phyloP scores from a whole-genome alignment of 1,140 invertebrate genomes.

The Dolichoris vasculosae region DNA sequence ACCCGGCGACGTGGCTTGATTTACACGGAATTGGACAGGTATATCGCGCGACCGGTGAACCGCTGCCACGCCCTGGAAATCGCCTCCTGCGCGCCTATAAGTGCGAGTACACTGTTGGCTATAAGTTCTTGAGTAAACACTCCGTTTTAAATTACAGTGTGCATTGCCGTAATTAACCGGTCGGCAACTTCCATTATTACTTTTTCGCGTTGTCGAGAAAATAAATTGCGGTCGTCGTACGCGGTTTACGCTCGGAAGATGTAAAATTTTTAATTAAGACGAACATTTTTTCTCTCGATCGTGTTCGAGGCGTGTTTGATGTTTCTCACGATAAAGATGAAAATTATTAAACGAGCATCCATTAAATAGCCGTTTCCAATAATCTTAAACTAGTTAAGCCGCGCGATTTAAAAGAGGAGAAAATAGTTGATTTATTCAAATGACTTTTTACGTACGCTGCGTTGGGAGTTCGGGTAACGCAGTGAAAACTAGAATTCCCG shows the following conservation, averaged over 20 bases:
- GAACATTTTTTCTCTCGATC: neutral
- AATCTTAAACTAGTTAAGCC: neutral
- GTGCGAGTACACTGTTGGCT: constrained; percentile 10
- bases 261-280: neutral
- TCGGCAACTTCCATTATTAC: constrained; percentile 3
- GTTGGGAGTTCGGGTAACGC: neutral
- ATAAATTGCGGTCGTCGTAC: neutral
- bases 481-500: neutral
- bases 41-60: constrained; percentile 40
- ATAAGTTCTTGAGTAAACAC: constrained; percentile 16
- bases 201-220: neutral
- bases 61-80: constrained; percentile 45
- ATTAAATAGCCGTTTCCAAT: neutral
- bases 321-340: neutral
- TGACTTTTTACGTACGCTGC: neutral
- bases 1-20: constrained; percentile 16
- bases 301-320: neutral
- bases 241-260: neutral
- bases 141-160: neutral
- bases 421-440: neutral
- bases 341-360: neutral
- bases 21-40: constrained; percentile 46
- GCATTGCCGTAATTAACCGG: constrained; percentile 25
- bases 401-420: neutral
- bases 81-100: constrained; percentile 7